Conservation (phyloP, 2,113 vertebrate species). For the Paraplagusia blochii region DNA sequence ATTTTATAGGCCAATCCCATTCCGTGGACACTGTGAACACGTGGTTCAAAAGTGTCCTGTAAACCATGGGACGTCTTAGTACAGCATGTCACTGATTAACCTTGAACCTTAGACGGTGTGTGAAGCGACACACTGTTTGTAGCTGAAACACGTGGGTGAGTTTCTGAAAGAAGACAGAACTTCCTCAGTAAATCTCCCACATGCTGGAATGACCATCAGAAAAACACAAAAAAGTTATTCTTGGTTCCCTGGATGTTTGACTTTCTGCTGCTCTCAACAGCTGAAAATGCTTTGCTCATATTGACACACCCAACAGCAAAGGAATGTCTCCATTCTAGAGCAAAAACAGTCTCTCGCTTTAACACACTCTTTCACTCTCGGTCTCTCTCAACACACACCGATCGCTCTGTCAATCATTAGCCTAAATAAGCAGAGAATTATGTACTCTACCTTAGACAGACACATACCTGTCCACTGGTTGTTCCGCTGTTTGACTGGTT, state of each 20-base stretch:
- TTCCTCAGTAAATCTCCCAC: slow-evolving; percentile 6
- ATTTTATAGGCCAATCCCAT: background rate
- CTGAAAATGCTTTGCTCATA: slow-evolving; percentile 53
- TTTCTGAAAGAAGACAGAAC: background rate
- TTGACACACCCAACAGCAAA: slow-evolving; percentile 57
- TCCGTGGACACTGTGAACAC: slow-evolving; percentile 11
- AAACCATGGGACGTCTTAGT: background rate
- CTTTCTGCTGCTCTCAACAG: slow-evolving; percentile 47
- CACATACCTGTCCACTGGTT: slow-evolving; percentile 52
- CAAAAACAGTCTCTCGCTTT: slow-evolving; percentile 20
- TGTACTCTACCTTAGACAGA: slow-evolving; percentile 19
- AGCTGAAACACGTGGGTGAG: background rate
- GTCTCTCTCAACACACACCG: slow-evolving; percentile 14
- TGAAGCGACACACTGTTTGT: background rate
- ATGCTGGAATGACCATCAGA: slow-evolving; percentile 15
- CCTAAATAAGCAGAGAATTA: slow-evolving; percentile 15
- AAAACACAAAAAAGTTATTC: slow-evolving; percentile 48
- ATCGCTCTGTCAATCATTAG: slow-evolving; percentile 54
- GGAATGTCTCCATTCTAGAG: slow-evolving; percentile 54
- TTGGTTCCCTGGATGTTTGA: slow-evolving; percentile 48
- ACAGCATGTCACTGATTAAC: background rate
- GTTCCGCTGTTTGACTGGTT: slow-evolving; percentile 20
- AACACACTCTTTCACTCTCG: no score
- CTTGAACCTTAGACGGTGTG: background rate
- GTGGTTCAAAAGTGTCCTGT: slow-evolving; percentile 12